A percentile compares a stretch with the other conserved stretches of the same genome.
These are phyloP conservation scores for Drosophila silvestris DNA, from an alignment of 2,888 invertebrate species.

Conservation along the genomic window DNA sequence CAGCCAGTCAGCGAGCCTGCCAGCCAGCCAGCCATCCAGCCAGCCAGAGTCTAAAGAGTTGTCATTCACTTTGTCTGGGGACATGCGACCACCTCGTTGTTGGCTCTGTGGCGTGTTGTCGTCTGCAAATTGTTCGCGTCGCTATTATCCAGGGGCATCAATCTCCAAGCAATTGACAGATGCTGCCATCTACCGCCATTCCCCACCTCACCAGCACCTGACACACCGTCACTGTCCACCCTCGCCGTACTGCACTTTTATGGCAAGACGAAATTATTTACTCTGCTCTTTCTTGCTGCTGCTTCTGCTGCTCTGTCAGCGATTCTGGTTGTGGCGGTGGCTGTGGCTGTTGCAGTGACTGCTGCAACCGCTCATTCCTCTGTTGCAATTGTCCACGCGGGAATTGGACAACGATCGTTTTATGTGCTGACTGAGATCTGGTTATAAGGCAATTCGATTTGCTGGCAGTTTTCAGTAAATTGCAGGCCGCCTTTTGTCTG, in stretches of 20 bases:
- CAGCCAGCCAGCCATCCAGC: not conserved
- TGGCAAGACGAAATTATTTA: conserved; percentile 79
- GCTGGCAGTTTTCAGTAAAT: conserved; percentile 70
- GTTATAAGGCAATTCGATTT: conserved; percentile 78
- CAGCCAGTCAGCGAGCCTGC: conserved; percentile 4
- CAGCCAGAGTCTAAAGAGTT: conserved; percentile 71
- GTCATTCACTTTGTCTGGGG: conserved; percentile 73
- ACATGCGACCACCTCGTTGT: conserved; percentile 57
- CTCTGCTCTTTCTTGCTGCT: conserved; percentile 41
- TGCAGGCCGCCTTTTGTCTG: conserved; percentile 69
- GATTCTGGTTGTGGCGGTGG: conserved; percentile 1
- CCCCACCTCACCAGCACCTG: not conserved
- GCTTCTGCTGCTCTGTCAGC: conserved; percentile 4
- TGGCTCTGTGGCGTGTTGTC: conserved; percentile 66
- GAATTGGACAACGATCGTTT: conserved; percentile 67
- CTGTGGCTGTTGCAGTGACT: not conserved
- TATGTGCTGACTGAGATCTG: conserved; percentile 37
- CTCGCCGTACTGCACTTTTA: conserved; percentile 64
- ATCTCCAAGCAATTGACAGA: conserved; percentile 76
- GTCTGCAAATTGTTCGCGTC: conserved; percentile 80
- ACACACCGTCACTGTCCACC: conserved; percentile 25
- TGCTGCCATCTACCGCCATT: conserved; percentile 46
- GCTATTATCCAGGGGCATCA: conserved; percentile 81
- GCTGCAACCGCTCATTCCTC: conserved; percentile 23
- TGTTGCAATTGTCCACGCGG: conserved; percentile 74